Base-by-base conservation (phyloP, 2,888 invertebrate species). In the Nyleta sp. region DNA sequence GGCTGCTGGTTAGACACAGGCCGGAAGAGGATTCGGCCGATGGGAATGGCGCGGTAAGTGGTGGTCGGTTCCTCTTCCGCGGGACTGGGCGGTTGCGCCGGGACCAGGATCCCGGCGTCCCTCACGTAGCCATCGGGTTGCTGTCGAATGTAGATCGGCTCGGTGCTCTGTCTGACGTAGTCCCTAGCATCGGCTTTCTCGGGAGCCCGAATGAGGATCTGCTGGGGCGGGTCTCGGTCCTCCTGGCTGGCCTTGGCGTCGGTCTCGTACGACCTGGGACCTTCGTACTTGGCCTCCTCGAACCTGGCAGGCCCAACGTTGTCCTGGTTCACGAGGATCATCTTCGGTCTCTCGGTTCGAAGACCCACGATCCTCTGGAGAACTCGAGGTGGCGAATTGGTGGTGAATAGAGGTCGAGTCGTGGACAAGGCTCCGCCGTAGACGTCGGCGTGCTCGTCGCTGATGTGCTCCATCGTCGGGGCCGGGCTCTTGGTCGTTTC, bases 361-460 rank as follows among this genome's bases (percentile, higher is more conserved):
- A 81, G 72, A 0, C 73, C 80, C 0, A 85, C 52, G 1, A 88
- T 80, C 17, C 90, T 84, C 28, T 89, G 93, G 31, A 93, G 89
- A 24, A 93, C 86, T 84, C 94, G 91, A 0, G 94, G 92, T 20
- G 94, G 91, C 6, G 92, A 92, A 0, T 94, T 93, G 0, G 95
- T 95, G 0, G 95, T 95, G 82, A 95, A 95, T 13, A 95, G 88
- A 0, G 95, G 95, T 31, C 95, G 91, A 4, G 94, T 93, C 22
- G 94, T 93, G 0, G 94, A 94, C 11, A 94, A 78, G 20, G 94
- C 93, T 33, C 93, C 93, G 31, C 94, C 94, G 80, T 95, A 95
- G 0, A 95, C 94, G 83, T 95, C 95, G 1, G 94, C 92, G 2
- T 93, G 92, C 85, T 95, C 95, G 81, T 94, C 94, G 10, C 93